Base-by-base conservation (phyloP, 2,888 invertebrate species). In the Trachelus tabidus region DNA sequence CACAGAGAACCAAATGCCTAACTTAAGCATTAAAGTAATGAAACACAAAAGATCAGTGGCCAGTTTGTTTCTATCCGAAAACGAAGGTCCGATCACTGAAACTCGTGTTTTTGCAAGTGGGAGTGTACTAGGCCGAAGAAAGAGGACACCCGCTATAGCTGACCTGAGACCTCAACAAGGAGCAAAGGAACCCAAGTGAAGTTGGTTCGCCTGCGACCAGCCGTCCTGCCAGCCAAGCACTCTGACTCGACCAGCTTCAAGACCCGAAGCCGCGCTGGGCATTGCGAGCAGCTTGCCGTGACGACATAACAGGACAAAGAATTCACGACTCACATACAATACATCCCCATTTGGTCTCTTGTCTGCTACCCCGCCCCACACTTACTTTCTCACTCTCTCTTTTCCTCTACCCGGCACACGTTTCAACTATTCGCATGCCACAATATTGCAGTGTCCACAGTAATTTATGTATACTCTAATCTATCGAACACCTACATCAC, bases 251-350 rank as follows among this genome's bases (percentile, higher is more conserved):
- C 56, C 56, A 56, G 23, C 34, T 34, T 23, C 30, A 11, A 74
- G 74, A 37, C 73, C 76, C 73, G 76, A 76, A 73, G 73, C 56
- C 23, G 23, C 23, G 23, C 12, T 37, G 37, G 56, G 76, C 79
- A 73, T 73, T 79, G 79, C 83, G 79, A 82, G 82, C 81, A 79
- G 79, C 79, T 80, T 82, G 84, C 86, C 85, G 87, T 87, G 87
- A 89, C 89, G 87, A 89, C 84, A 86, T 89, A 90, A 90, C 89
- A 87, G 90, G 86, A 90, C 89, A 90, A 90, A 89, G 89, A 88
- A 85, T 89, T 89, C 87, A 87, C 87, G 88, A 86, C 85, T 89
- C 85, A 89, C 87, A 88, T 88, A 88, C 87, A 87, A 85, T 85
- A 85, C 83, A 81, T 80, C 76, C 76, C 23, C 56, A 56, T 56